Evolutionary conservation across 2,888 invertebrate species (phyloP), one percentile per base, ranked within the genome.

Genomic region (Pristionchus mayeri): DNA sequence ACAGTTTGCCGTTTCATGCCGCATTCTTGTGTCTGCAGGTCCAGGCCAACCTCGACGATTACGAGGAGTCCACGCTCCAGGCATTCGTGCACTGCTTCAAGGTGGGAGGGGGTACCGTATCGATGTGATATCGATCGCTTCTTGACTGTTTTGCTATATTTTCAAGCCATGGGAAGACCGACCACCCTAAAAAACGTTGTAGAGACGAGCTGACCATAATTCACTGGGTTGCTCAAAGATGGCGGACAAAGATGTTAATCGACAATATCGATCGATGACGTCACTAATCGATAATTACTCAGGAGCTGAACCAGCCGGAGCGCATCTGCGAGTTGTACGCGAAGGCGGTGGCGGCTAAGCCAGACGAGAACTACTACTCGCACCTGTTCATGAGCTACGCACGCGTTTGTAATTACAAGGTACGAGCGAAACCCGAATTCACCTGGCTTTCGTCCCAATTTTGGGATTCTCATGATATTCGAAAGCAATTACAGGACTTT

Each of bases 321-420:
- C 96, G 96, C 94, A 96, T 98, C 82, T 97, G 97, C 91, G 95
- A 95, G 88, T 94, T 98, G 80, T 98, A 98, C 92, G 97, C 97
- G 93, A 95, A 95, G 78, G 98, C 98, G 0, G 95, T 96, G 21
- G 96, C 96, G 93, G 95, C 96, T 89, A 97, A 97, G 0, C 95
- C 94, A 40, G 97, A 96, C 93, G 98, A 98, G 93, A 98, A 98
- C 93, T 95, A 98, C 2, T 95, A 97, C 89, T 96, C 97, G 0
- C 97, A 97, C 92, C 95, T 98, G 54, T 99, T 98, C 93, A 97
- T 98, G 96, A 96, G 98, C 0, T 96, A 98, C 93, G 98, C 98
- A 6, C 95, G 98, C 48, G 27, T 24, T 30, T 40, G 76, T 57
- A 76, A 84, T 48, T 84, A 27, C 84, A 84, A 84, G 84, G 84